Evolutionary conservation across 2,797 vertebrate genomes (phyloP), one percentile per base, ranked within the genome.

Genomic region (Platalea minor): DNA sequence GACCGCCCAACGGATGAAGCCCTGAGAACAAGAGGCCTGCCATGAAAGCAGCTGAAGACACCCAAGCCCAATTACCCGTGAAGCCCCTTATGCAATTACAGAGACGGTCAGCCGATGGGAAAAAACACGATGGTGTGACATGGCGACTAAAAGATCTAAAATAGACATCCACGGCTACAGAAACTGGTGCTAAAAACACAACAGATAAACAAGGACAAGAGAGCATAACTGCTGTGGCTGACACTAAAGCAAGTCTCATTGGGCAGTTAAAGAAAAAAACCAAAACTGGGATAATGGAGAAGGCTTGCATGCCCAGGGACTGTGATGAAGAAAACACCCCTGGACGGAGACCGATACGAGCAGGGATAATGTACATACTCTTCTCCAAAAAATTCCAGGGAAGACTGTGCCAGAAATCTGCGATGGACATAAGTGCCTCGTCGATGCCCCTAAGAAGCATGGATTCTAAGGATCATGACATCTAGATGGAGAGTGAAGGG

Each of bases 381-480:
- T 33, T 39, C 31, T 43, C 24, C 2, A 2, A 53, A 29, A 39
- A 50, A 50, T 48, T 50, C 57, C 45, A 61, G 35, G 35, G 28
- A 50, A 60, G n/a, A 60, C 45, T 11, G 11, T 53, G 19, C 60
- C 60, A 43, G 60, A 64, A 64, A 35, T 11, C 48, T 64, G 48
- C 1, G 4, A 43, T 14, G 31, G 48, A 63, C 29, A 12, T 26
- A 63, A 51, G 46, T 2, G 1, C 46, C 35, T 51, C 1, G 2
- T 51, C 2, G 5, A 14, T 51, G 35, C 46, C 24, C 51, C 59
- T n/a, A 26, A 63, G 59, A 16, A 21, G 37, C 24, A 35, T 35
- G 35, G 35, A 35, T 35, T 35, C 35, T 35, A n/a, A 37, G 41
- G 46, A 17, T 37, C 46, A 10, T 16, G 29, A 61, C 74, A 41